Conservation (phyloP, 2,888 invertebrate species). For the Drosophila macrospina region DNA sequence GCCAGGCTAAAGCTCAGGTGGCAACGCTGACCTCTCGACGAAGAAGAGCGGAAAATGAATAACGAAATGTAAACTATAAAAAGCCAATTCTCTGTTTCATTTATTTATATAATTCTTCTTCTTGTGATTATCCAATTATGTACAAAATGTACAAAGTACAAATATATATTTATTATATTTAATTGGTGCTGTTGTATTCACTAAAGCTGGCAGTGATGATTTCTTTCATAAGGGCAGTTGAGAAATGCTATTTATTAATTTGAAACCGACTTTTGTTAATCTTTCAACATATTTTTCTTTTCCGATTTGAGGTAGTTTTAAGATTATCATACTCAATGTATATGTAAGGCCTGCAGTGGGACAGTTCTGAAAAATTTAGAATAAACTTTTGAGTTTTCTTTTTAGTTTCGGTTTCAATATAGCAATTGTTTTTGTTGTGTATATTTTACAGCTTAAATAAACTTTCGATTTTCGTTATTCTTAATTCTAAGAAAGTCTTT, state of each 20-base stretch:
- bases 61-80: not conserved
- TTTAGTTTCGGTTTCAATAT: constrained; percentile 40
- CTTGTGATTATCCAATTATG: constrained; percentile 34
- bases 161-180: constrained; percentile 37
- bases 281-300: constrained; percentile 42
- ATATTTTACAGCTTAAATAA: constrained; percentile 24
- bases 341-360: constrained; percentile 67
- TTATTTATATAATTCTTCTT: constrained; percentile 26
- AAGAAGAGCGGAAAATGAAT: constrained; percentile 1
- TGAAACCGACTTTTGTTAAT: constrained; percentile 49
- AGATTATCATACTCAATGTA: constrained; percentile 41
- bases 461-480: constrained; percentile 8
- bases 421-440: constrained; percentile 25
- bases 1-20: not conserved
- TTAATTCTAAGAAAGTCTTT: constrained; percentile 48
- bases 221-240: constrained; percentile 52
- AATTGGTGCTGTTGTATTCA: constrained; percentile 35
- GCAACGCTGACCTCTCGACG: constrained; percentile 12
- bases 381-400: constrained; percentile 30
- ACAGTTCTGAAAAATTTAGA: constrained; percentile 48
- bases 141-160: constrained; percentile 58
- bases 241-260: constrained; percentile 28
- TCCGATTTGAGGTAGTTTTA: constrained; percentile 65
- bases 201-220: constrained; percentile 72
- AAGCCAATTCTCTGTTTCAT: not conserved